A percentile compares a stretch with the other conserved stretches of the same genome.
These are phyloP conservation scores for Pentalonia nigronervosa DNA, from an alignment of 1,140 invertebrate genomes.

Conservation along the genomic window DNA sequence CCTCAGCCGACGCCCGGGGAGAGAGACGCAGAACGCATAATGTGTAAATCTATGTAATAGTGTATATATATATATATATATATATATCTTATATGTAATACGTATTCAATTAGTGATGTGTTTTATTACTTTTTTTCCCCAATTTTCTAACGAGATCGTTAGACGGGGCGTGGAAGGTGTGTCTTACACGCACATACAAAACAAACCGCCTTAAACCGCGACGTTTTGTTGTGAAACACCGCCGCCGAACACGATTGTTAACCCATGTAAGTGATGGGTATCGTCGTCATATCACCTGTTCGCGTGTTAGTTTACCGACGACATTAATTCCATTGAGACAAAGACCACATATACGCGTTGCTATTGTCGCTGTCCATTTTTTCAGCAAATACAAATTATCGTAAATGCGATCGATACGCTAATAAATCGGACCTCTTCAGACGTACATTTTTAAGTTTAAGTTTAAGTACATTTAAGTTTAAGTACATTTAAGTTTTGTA, in stretches of 20 bases:
- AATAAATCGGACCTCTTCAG: too few species aligned
- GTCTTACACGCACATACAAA: slow-evolving; percentile 27
- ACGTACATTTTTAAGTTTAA: too few species aligned
- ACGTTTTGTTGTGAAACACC: slow-evolving; percentile 16
- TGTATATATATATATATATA: background rate
- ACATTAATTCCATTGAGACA: background rate
- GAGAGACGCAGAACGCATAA: background rate
- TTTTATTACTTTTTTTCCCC: background rate
- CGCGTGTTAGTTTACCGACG: background rate
- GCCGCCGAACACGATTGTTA: background rate
- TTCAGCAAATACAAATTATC: too few species aligned
- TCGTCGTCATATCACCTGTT: background rate
- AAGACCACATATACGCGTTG: too few species aligned
- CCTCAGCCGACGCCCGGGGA: background rate
- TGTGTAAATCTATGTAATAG: too few species aligned
- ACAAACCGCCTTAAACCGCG: slow-evolving; percentile 45
- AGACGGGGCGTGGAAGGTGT: slow-evolving; percentile 45
- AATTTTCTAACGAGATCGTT: slow-evolving; percentile 20
- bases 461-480: too few species aligned
- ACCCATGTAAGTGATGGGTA: background rate
- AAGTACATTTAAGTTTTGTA: too few species aligned
- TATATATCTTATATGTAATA: background rate
- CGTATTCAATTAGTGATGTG: slow-evolving; percentile 34
- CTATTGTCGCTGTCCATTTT: too few species aligned
- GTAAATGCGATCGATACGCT: too few species aligned